Conservation (phyloP, 2,888 invertebrate genomes). For the Pelosia muscerda region DNA sequence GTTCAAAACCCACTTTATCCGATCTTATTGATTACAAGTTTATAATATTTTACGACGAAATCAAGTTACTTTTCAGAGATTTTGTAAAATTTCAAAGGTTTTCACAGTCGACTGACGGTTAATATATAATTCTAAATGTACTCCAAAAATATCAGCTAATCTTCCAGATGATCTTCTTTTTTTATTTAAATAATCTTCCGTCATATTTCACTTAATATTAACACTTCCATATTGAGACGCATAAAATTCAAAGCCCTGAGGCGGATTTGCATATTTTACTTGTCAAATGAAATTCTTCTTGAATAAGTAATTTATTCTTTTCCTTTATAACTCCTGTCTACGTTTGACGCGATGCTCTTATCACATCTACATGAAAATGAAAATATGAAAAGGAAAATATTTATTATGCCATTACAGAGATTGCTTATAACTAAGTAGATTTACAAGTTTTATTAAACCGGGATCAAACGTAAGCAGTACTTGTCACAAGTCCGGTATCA, state of each 20-base stretch:
- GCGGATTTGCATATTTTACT: not conserved
- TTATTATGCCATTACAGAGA: too few species aligned
- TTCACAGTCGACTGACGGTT: not conserved
- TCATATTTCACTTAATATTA: not conserved
- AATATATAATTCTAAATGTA: not conserved
- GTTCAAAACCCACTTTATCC: too few species aligned
- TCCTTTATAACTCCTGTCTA: not conserved
- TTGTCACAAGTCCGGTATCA: too few species aligned
- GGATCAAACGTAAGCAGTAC: too few species aligned
- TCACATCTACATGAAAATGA: not conserved
- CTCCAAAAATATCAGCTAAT: not conserved
- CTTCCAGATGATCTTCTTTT: not conserved
- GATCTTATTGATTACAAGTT: too few species aligned
- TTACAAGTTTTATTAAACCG: too few species aligned
- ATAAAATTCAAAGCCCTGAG: not conserved
- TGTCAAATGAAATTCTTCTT: not conserved
- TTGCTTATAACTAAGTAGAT: too few species aligned
- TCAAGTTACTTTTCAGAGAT: not conserved
- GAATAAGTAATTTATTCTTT: not conserved
- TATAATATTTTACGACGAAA: not conserved
- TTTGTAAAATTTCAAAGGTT: not conserved
- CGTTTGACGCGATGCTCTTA: not conserved
- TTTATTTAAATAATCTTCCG: not conserved
- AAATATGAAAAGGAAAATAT: too few species aligned
- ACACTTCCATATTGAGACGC: not conserved